Conservation (phyloP, 2,113 vertebrate species). For the Atractosteus spatula region DNA sequence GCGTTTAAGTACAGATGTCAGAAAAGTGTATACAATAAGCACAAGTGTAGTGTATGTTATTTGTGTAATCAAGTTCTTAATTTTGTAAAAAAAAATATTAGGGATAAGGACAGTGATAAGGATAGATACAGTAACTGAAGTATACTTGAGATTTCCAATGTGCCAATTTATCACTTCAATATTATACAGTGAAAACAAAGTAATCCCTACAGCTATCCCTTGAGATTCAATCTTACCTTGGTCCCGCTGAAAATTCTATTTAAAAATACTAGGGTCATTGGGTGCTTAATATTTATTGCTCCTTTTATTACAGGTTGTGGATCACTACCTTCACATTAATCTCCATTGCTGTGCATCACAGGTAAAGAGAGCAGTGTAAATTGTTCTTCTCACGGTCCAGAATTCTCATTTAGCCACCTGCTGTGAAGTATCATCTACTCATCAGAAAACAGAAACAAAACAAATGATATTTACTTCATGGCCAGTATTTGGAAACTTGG, state of each 20-base stretch:
- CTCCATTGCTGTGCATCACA: slow-evolving; percentile 19
- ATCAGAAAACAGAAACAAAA: slow-evolving; percentile 24
- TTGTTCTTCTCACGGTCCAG: slow-evolving; percentile 4
- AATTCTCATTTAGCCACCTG: slow-evolving; percentile 23
- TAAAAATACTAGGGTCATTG: slow-evolving; percentile 2
- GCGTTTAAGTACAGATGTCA: no score
- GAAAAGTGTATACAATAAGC: no score
- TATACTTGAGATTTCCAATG: no score
- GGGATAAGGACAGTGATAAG: no score
- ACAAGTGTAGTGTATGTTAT: no score
- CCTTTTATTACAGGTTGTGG: slow-evolving; percentile 4
- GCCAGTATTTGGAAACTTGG: slow-evolving; percentile 15
- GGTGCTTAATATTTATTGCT: slow-evolving; percentile 3
- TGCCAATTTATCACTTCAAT: not conserved
- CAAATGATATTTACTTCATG: slow-evolving; percentile 23
- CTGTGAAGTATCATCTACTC: slow-evolving; percentile 24
- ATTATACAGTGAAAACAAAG: slow-evolving; percentile 8
- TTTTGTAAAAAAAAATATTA: no score
- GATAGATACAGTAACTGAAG: no score
- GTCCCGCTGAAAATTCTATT: not conserved
- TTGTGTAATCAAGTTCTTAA: no score
- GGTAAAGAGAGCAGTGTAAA: slow-evolving; percentile 16
- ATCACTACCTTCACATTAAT: slow-evolving; percentile 16
- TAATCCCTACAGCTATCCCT: not conserved
- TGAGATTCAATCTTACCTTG: slow-evolving; percentile 1